Evolutionary conservation across 2,113 vertebrate species (phyloP), one percentile per base, ranked within the genome.

Genomic region (Ifrita kowaldi): DNA sequence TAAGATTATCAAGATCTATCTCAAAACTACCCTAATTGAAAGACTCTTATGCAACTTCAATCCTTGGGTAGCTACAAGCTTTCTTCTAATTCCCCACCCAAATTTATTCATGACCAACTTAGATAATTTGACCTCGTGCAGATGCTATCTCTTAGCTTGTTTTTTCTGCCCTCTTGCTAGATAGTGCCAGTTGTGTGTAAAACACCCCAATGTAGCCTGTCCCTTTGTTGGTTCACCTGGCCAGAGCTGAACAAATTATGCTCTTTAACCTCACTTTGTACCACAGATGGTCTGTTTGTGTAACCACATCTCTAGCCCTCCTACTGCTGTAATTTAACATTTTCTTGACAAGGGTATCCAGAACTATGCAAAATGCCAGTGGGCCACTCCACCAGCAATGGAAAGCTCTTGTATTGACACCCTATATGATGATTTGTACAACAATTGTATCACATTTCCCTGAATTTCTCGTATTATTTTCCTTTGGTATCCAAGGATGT

Each of bases 1-100:
- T 78, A 84, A 92, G 91, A 90, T 93, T 95, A 95, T 96, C 95
- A 92, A 91, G 95, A 95, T 89, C 94, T 93, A 95, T 95, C 95
- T 91, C 94, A 96, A 95, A 97, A 96, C 91, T 87, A 87, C 37
- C 52, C 56, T 95, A 96, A 95, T 41, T 90, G 92, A 93, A 93
- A 90, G 52, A 86, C 89, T 92, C 89, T 97, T 95, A 91, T 27
- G 82, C 95, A 97, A 95, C 93, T 84, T 70, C 86, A 89, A 2
- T 87, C 76, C 73, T 81, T 71, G 68, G 35, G 80, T 75, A 91
- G 86, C 78, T 68, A 77, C 68, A 89, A 92, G 84, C 84, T 92
- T 84, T 86, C 64, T 89, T 92, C 60, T 91, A 56, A 95, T 71
- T 95, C 87, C 64, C 68, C 63, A 88, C 81, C 55, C 80, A 90